Evolutionary conservation across 2,113 vertebrate species (phyloP).

Genomic region (Numida meleagris): DNA sequence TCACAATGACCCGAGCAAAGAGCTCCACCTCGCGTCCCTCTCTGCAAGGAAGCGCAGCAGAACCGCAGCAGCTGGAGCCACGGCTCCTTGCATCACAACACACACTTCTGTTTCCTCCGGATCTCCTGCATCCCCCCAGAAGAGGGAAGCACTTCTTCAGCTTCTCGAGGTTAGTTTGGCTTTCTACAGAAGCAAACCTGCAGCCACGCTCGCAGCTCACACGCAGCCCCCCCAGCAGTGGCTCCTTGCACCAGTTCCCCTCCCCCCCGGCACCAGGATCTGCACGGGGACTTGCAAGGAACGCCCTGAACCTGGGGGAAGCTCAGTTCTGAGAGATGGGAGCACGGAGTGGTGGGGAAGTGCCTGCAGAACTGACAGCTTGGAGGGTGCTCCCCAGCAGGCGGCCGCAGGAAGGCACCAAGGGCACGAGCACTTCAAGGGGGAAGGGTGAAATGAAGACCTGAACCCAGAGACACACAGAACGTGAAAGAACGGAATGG

Average conservation of each 20-base stretch:
- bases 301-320: neutral
- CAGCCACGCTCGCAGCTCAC: neutral
- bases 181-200: neutral
- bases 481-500: neutral
- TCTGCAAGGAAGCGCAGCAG: neutral
- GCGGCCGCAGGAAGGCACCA: neutral
- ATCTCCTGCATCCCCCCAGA: neutral
- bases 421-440: neutral
- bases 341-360: rapidly evolving
- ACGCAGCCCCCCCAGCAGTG: neutral
- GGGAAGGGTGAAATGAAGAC: neutral
- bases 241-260: neutral
- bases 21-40: neutral
- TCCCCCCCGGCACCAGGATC: neutral
- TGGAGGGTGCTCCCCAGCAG: neutral
- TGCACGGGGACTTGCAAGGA: neutral
- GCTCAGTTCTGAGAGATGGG: neutral
- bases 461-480: neutral
- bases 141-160: neutral
- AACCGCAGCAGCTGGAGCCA: neutral
- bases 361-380: neutral
- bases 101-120: neutral
- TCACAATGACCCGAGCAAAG: neutral
- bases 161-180: neutral
- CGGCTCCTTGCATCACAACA: neutral